Evolutionary conservation across 2,113 vertebrate species (phyloP).

Genomic region (Myrmophylax atrothorax): DNA sequence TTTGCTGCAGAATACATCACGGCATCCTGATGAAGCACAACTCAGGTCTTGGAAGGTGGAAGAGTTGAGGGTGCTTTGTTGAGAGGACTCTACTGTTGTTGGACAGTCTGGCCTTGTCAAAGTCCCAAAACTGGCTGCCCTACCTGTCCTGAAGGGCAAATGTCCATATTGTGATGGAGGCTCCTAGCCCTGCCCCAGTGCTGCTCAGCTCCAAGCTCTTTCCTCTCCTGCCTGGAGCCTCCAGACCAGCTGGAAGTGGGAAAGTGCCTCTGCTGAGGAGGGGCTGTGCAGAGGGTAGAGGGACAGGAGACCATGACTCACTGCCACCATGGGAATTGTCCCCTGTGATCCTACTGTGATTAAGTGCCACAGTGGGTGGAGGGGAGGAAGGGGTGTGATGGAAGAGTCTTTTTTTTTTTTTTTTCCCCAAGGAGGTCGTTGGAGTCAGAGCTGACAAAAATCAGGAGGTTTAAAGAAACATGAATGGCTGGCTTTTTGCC

Average conservation of each 20-base stretch:
- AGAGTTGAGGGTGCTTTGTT: not conserved
- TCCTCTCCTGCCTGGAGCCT: not conserved
- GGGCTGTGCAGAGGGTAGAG: not conserved
- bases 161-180: rapidly evolving
- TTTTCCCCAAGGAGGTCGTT: not conserved
- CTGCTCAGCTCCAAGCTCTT: not conserved
- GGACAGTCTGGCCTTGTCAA: not conserved
- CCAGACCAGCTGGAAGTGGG: not conserved
- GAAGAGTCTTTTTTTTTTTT: not conserved
- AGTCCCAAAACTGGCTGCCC: not conserved
- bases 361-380: constrained; percentile 9
- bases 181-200: not conserved
- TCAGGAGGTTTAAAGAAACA: constrained; percentile 2
- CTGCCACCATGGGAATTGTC: not conserved
- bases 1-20: not conserved
- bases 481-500: constrained; percentile 56
- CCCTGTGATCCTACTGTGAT: not conserved
- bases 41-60: not conserved
- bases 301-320: not conserved
- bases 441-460: constrained; percentile 50
- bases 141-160: not conserved
- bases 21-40: rapidly evolving
- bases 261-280: not conserved
- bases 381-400: constrained; percentile 47
- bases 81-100: not conserved